Percentiles rank a stretch among this genome's conserved stretches.
These are phyloP conservation scores for Copsychus sechellarum DNA, from an alignment of 2,113 vertebrate genomes.

Conservation along the genomic window DNA sequence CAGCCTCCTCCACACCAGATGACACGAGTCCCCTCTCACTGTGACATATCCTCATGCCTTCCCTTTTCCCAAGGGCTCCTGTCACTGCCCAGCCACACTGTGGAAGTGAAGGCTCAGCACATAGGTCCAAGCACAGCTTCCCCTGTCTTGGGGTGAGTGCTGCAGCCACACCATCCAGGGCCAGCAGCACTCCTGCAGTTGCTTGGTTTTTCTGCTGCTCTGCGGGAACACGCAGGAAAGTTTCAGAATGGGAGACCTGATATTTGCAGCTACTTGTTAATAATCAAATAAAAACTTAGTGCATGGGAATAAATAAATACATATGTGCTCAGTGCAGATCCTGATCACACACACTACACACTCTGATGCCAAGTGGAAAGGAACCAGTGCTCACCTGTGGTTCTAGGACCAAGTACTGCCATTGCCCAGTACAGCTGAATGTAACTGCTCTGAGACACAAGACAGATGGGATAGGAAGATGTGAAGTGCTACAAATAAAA, in stretches of 20 bases:
- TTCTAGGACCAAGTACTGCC: neutral
- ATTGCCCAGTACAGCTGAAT: neutral
- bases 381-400: neutral
- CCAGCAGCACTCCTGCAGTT: neutral
- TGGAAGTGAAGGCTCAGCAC: neutral
- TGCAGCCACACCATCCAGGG: neutral
- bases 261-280: neutral
- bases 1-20: neutral
- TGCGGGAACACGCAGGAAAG: neutral
- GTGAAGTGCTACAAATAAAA: conserved; percentile 61
- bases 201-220: neutral
- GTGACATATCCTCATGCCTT: accelerated
- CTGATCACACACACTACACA: accelerated
- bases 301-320: neutral
- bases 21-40: neutral
- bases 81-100: accelerated
- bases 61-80: neutral
- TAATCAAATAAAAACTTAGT: neutral
- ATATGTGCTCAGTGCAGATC: neutral
- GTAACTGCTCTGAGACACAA: neutral
- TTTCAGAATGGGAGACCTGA: neutral
- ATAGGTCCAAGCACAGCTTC: accelerated
- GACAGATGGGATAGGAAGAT: conserved; percentile 48
- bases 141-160: accelerated
- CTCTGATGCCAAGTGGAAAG: neutral